Base-by-base conservation (phyloP, 2,113 vertebrate genomes). In the Athene cunicularia region DNA sequence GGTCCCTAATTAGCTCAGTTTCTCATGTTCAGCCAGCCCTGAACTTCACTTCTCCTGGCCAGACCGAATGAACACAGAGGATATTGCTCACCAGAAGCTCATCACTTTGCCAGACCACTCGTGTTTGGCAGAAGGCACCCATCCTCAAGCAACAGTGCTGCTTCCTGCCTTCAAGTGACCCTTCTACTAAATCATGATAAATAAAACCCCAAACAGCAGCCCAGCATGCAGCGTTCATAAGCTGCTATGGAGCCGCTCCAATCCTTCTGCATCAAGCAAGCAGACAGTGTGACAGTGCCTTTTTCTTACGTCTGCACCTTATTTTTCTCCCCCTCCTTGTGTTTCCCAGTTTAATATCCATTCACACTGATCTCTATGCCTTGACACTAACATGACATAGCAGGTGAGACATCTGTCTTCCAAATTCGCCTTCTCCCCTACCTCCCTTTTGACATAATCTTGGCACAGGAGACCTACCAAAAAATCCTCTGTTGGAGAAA, bases 371-470 rank as follows among this genome's bases (percentile, higher is more conserved):
- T 73, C 89, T n/a, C 95, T 89, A 13, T 47, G 90, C 91, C 86
- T 85, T 92, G 93, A 97, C 92, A 56, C 86, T 97, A 98, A 98
- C 97, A 75, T 88, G 95, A 96, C 95, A 93, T 77, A 98, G 97
- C 98, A 98, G 98, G 97, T 98, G 97, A 97, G 93, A 93, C 77
- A 97, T 98, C 97, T 93, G 96, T 92, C 91, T 89, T 58, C 76
- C 75, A 33, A 95, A 76, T 30, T 59, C 15, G 1, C 90, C 80
- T 72, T 94, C 91, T 90, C 79, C 95, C 79, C 83, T 86, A 28
- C 52, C 81, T 76, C 56, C 59, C 19, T 86, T 70, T 60, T 88
- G 91, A 95, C 94, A 79, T 11, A 80, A 93, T 66, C 72, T 90
- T 95, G 95, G 89, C 95, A 60, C 1, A 0, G 27, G 32, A 80